Conservation (phyloP, 2,113 vertebrate genomes). For the Pyrgilauda ruficollis region DNA sequence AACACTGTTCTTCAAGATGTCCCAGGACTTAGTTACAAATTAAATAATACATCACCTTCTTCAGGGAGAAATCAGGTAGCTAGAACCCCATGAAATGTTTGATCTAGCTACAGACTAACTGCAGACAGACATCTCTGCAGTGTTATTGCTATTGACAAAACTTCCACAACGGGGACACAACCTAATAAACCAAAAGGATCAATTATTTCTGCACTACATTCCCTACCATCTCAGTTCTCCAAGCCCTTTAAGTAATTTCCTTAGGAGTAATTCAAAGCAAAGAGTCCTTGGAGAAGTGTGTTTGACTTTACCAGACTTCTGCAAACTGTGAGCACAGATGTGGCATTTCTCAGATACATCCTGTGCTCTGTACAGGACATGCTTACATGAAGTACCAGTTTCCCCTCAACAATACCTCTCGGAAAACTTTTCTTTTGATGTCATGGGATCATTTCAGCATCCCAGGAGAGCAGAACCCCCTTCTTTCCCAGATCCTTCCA, state of each 20-base stretch:
- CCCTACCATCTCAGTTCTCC: background rate
- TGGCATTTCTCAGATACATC: background rate
- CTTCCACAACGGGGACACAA: conserved; percentile 39
- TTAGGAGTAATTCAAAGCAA: background rate
- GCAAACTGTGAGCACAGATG: background rate
- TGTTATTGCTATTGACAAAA: conserved; percentile 56
- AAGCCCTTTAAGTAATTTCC: conserved; percentile 17
- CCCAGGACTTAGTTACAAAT: conserved; percentile 38
- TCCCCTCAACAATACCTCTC: background rate
- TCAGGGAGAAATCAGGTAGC: conserved; percentile 53
- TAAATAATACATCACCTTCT: conserved; percentile 64
- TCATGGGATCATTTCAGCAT: background rate
- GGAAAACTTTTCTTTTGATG: background rate
- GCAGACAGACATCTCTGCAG: conserved; percentile 21
- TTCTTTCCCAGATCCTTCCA: background rate
- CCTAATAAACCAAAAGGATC: conserved; percentile 54
- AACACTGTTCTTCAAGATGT: background rate
- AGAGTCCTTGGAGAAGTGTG: conserved; percentile 2
- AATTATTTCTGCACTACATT: conserved; percentile 29
- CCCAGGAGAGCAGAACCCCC: background rate
- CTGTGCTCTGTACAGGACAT: background rate
- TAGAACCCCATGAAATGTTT: conserved; percentile 6
- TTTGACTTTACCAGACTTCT: background rate
- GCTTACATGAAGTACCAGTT: background rate
- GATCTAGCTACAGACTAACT: conserved; percentile 26